Evolutionary conservation across 2,888 invertebrate genomes (phyloP), one percentile per base, ranked within the genome.

Genomic region (Fragum whitleyi): DNA sequence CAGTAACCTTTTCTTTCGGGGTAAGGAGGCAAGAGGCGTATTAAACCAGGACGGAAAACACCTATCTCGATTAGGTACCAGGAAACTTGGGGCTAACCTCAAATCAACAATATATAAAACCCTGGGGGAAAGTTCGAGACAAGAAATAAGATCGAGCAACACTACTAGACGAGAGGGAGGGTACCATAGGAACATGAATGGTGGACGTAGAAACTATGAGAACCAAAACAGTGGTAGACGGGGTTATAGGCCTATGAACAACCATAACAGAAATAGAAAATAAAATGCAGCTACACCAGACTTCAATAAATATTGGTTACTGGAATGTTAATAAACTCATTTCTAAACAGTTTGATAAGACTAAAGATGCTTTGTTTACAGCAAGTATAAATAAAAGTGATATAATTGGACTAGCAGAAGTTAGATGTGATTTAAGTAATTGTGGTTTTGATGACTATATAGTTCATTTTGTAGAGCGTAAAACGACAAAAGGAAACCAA

Each of bases 281-380:
- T n/a, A 21, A 14, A 23, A 42, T 67, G 42, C 6, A n/a, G 42
- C 2, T 5, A 21, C 2, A 21, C 21, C 26, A 23, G 28, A 26
- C 68, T 26, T 68, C 68, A 16, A 9, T 68, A 2, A 68, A 51
- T 51, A 51, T 68, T 51, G 68, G 68, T 51, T 68, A 26, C 51
- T 68, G 68, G 68, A 68, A 68, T 19, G 28, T 51, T 11, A 68
- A 68, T 19, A 68, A 68, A 51, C 68, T 68, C 14, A 51, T 51
- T 39, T 2, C n/a, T n/a, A n/a, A n/a, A n/a, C n/a, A n/a, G n/a
- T n/a, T n/a, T n/a, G n/a, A n/a, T n/a, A n/a, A n/a, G n/a, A n/a
- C n/a, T n/a, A n/a, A n/a, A n/a, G n/a, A n/a, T n/a, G n/a, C n/a
- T n/a, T n/a, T n/a, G n/a, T 67, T 67, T 67, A 3, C 42, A 39